Percentiles rank a stretch among this genome's conserved stretches.
These are phyloP conservation scores for Drosophila parabipectinata DNA, from an alignment of 1,140 invertebrate genomes.

Conservation along the genomic window DNA sequence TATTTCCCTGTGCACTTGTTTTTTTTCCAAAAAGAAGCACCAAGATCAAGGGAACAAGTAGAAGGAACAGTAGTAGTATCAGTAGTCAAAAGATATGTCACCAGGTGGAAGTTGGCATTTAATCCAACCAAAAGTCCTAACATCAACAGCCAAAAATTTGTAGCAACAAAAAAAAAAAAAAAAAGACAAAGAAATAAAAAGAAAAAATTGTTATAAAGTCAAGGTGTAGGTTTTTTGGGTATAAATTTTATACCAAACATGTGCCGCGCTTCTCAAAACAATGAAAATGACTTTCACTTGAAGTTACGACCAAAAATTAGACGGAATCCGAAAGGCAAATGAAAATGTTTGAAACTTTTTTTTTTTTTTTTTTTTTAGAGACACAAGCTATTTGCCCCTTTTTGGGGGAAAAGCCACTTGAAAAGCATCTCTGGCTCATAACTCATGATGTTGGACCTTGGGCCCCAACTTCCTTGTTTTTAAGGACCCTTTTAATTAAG, in stretches of 20 bases:
- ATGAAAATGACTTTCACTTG: constrained; percentile 69
- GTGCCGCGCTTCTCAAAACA: constrained; percentile 64
- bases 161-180: constrained; percentile 12
- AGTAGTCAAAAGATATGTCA: constrained; percentile 64
- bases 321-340: constrained; percentile 29
- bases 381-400: constrained; percentile 12
- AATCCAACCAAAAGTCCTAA: constrained; percentile 79
- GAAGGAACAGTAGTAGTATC: neutral
- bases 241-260: constrained; percentile 46
- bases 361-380: too few species aligned
- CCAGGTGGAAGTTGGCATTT: constrained; percentile 77
- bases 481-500: constrained; percentile 45
- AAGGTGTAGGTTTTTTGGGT: too few species aligned
- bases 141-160: constrained; percentile 69
- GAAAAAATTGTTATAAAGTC: too few species aligned
- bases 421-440: constrained; percentile 25
- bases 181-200: neutral
- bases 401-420: constrained; percentile 18
- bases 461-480: constrained; percentile 11
- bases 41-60: constrained; percentile 11
- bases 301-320: constrained; percentile 1
- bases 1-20: constrained; percentile 10
- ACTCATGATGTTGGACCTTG: constrained; percentile 42
- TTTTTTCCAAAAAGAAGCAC: constrained; percentile 4
- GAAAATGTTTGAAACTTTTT: constrained; percentile 45